A percentile compares a stretch with the other conserved stretches of the same genome.
Conservation (phyloP, 1,140 invertebrate genomes). For the Camponotus pennsylvanicus region DNA sequence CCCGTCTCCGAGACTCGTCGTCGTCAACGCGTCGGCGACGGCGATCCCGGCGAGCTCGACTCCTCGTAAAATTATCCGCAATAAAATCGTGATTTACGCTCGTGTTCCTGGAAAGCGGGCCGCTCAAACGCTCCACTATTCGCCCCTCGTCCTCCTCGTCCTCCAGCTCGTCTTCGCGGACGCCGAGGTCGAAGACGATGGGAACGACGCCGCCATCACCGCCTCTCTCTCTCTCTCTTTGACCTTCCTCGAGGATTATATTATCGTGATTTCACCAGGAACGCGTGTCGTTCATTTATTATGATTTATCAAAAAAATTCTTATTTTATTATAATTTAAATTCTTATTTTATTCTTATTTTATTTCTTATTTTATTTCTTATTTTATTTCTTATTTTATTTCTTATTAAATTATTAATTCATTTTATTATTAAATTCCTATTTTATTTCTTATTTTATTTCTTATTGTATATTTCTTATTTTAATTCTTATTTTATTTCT, state of each 20-base stretch:
- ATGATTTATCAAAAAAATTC: not conserved
- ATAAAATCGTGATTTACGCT: slow-evolving; percentile 82
- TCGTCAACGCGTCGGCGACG: slow-evolving; percentile 1
- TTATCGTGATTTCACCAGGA: slow-evolving; percentile 21
- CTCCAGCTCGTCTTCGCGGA: slow-evolving; percentile 28
- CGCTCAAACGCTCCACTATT: slow-evolving; percentile 71
- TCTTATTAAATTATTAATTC: too few species aligned
- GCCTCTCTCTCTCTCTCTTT: slow-evolving; percentile 12
- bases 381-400: too few species aligned
- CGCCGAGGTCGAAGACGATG: slow-evolving; percentile 54
- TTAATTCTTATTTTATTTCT: too few species aligned
- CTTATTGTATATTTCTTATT: too few species aligned
- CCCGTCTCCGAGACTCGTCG: slow-evolving; percentile 48
- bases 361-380: not conserved
- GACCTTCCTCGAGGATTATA: slow-evolving; percentile 52
- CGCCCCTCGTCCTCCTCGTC: slow-evolving; percentile 43
- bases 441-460: too few species aligned
- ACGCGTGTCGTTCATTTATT: not conserved
- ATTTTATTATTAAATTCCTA: too few species aligned
- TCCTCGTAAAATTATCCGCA: slow-evolving; percentile 83
- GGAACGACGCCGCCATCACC: slow-evolving; percentile 31
- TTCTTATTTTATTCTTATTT: not conserved
- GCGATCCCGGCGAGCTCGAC: slow-evolving; percentile 55
- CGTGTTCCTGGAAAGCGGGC: slow-evolving; percentile 79
- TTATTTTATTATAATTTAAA: not conserved